Evolutionary conservation across 1,140 invertebrate species (phyloP), one percentile per base, ranked within the genome.

Genomic region (Schlechtendalia chinensis): DNA sequence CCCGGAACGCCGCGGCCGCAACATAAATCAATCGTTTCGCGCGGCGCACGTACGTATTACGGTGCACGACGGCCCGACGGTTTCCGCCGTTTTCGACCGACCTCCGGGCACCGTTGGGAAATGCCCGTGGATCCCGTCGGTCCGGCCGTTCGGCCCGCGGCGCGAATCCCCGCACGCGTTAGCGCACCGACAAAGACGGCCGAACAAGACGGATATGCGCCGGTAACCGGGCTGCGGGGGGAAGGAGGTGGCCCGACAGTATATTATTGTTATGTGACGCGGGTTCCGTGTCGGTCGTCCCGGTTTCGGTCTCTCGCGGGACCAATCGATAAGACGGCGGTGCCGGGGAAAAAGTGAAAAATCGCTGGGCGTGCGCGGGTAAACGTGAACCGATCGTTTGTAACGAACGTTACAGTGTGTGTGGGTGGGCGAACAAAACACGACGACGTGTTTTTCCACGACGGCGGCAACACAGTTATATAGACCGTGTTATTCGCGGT

Each of bases 311-410:
- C 32, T 45, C 56, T 39, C 67, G 14, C 29, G 74, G 74, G 74
- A 77, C 54, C 56, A 39, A 77, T 77, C 39, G 56, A 56, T 10
- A 58, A 47, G 74, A 29, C 74, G n/a, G 59, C 59, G 32, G 8
- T n/a, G n/a, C 32, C n/a, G 32, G 54, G 74, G 74, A 47, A 77
- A 77, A 77, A 32, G 53, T 77, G 74, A 77, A 77, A 77, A 58
- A 77, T 77, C 53, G 74, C 74, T 77, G 74, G 74, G 74, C 74
- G 74, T 77, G n/a, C n/a, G 12, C 19, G 17, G 27, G 24, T 63
- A 17, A 63, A 32, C 19, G 19, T 63, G 27, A n/a, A n/a, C 32
- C 17, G 61, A 17, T n/a, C 61, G 27, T 63, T 39, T 63, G 32
- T 63, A 50, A 63, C 61, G 27, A 17, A 24, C 61, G 61, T 32